Evolutionary conservation across 1,140 invertebrate species (phyloP), one percentile per base, ranked within the genome.

Genomic region (Pachyrhynchus sulphureomaculatus): DNA sequence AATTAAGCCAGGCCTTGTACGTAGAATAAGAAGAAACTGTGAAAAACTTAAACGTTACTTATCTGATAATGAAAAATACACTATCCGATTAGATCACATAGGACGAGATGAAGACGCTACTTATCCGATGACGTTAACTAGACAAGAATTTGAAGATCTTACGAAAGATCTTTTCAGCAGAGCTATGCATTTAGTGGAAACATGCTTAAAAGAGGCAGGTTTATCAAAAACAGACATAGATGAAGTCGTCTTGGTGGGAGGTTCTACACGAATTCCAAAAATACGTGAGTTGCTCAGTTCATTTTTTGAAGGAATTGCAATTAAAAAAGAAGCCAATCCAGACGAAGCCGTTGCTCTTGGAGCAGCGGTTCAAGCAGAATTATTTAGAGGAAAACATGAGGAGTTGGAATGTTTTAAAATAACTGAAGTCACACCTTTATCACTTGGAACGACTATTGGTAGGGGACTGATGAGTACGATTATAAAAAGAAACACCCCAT

Each of bases 141-240:
- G 90, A 60, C 78, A 87, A 2, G 88, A 91, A 74, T 88, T 92
- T 75, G 90, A 92, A 77, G 78, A 75, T 18, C 76, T 91, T 17
- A 86, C 88, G 15, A 82, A 79, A n/a, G 34, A 81, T 84, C 66
- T 77, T 91, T 84, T 92, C 54, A 87, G 88, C 71, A 23, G 51
- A 41, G 49, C 52, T 23, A 52, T 47, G 9, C 23, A 51, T 0
- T 34, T 65, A n/a, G 32, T 68, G 5, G 49, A 62, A 21, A 33
- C 48, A 6, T 65, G 63, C 34, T 26, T 68, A 8, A 21, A 37
- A 26, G 56, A 63, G 13, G 41, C 54, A 2, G 49, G 47, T 13
- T 24, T 65, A 12, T 32, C 17, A 4, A 65, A 57, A 29, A 20
- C 33, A 5, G 54, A 68, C 9, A 81, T 86, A 62, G 75, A 84